Evolutionary conservation across 2,888 invertebrate genomes (phyloP), one percentile per base, ranked within the genome.

Genomic region (Rhingia campestris): DNA sequence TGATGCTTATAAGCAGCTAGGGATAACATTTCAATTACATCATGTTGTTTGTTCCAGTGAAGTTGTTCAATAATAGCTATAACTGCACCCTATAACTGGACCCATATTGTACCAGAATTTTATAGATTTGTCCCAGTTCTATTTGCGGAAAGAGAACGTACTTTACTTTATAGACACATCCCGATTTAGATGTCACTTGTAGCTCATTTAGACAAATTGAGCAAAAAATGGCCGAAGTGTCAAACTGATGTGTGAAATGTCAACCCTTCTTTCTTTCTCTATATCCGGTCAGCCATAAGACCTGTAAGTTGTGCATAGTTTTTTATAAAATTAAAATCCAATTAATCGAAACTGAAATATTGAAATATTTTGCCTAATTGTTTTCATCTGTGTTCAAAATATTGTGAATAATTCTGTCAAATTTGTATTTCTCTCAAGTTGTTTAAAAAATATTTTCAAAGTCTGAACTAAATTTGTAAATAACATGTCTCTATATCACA

Each of bases 241-340:
- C 51, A 64, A 64, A 12, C 7, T 87, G 86, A 87, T 72, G 86
- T 82, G 53, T 69, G 81, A 87, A 86, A 87, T 89, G 89, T 88
- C 90, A 88, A 58, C 88, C 87, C 88, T 87, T 88, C 75, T 87
- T 86, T 90, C 90, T 87, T 89, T 89, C 91, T 90, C 88, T 90
- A 87, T 88, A 87, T 91, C 91, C 91, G 91, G 91, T 91, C 90
- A 88, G 88, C 90, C 88, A 89, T 90, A 88, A 89, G 88, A 90
- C 89, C 88, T 89, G 91, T 91, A 89, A 90, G 91, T 91, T 87
- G 87, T 87, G 82, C 84, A 56, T 72, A 67, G 81, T 86, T 87
- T 75, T 41, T 3, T 54, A 58, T 64, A 41, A 70, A 87, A 74
- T 81, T 87, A 86, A 81, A 88, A 88, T 89, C 88, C 69, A 32